Base-by-base conservation (phyloP, 2,888 invertebrate genomes). In the Pachymerium ferrugineum region DNA sequence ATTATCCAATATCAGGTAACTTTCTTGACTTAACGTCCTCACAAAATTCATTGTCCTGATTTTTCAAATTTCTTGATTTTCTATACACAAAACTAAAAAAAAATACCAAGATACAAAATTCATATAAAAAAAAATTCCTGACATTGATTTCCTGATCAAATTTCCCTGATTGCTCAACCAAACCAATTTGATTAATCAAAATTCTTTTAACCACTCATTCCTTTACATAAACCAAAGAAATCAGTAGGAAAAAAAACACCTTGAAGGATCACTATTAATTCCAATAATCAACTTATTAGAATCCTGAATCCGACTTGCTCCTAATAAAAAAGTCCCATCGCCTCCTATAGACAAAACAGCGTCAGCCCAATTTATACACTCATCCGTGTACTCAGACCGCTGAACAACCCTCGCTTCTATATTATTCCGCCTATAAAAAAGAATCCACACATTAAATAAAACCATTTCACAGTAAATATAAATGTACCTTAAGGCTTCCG, bases 241-340 rank as follows among this genome's bases (percentile, higher is more conserved):
- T n/a, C n/a, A n/a, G n/a, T n/a, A n/a, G n/a, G n/a, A n/a, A 54
- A 54, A 28, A 33, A 67, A 74, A 74, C 74, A 84, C 84, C 84
- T 83, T 22, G 88, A 88, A 0, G 97, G 97, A 81, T 97, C 93
- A 19, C 97, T 97, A 85, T 99, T 99, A 79, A 99, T 92, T 0
- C 98, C 98, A 79, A 99, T 89, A 74, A 99, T 91, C n/a, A 97
- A 94, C 80, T 93, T 97, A 77, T 88, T 87, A 79, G 84, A 85
- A 78, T 89, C 87, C 73, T 85, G 85, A 28, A 97, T 89, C 82
- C 90, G 88, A 80, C 92, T 93, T 5, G 98, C 94, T 0, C 96
- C 95, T 78, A 97, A 85, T 31, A 99, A 87, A 84, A 96, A 99
- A 1, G 98, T 99, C 0, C 99, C 99, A 83, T 99, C 99, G 0